Percentiles rank a stretch among this genome's conserved stretches.
These are phyloP conservation scores for Rhagoletis pomonella DNA, from an alignment of 1,140 invertebrate species.

Conservation along the genomic window DNA sequence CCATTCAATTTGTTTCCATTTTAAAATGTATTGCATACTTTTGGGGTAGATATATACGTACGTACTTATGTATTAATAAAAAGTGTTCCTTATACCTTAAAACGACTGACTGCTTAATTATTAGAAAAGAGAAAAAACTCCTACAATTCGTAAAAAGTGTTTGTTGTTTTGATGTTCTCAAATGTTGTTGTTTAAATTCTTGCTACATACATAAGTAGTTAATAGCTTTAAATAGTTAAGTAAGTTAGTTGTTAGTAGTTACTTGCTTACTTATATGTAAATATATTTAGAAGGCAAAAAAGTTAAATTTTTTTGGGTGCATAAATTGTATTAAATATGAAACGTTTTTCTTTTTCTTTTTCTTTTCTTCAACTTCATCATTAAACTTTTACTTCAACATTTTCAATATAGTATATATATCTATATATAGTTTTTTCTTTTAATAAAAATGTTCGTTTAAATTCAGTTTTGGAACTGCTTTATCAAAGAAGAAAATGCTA, in stretches of 20 bases:
- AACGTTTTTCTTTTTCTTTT: not conserved
- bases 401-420: not conserved
- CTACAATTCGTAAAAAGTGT: constrained; percentile 42
- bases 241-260: constrained; percentile 37
- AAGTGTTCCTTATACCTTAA: not conserved
- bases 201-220: constrained; percentile 27
- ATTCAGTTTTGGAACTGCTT: not conserved
- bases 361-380: not conserved
- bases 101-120: constrained; percentile 20
- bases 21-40: constrained; percentile 25
- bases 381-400: not conserved
- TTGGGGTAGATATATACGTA: constrained; percentile 25
- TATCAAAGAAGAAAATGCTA: constrained; percentile 18
- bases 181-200: not conserved
- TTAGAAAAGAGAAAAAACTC: constrained; percentile 52
- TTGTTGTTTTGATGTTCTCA: constrained; percentile 37
- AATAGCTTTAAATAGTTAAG: constrained; percentile 24
- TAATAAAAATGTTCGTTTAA: constrained; percentile 20
- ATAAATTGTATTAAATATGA: constrained; percentile 41
- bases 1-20: not conserved
- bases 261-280: constrained; percentile 31
- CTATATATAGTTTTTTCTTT: not conserved
- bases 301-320: constrained; percentile 16
- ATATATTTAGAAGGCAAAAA: constrained; percentile 52
- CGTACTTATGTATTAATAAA: not conserved